These are phyloP conservation scores for Acrossocheilus fasciatus DNA, from an alignment of 2,797 vertebrate genomes.

Conservation along the genomic window DNA sequence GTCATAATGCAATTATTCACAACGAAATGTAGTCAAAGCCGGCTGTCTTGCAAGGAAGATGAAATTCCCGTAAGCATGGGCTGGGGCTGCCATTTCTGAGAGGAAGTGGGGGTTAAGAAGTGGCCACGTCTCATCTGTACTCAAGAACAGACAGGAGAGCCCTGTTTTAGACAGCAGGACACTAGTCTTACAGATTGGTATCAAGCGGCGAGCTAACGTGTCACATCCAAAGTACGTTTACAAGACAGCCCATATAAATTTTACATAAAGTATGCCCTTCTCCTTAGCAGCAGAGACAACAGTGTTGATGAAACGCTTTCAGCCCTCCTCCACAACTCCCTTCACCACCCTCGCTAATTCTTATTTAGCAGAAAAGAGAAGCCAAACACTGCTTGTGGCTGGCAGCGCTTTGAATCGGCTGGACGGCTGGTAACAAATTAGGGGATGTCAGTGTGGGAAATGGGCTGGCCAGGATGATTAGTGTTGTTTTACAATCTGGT, in stretches of 20 bases:
- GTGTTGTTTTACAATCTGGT: constrained; percentile 69
- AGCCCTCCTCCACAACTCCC: constrained; percentile 4
- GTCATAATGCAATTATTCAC: constrained; percentile 37
- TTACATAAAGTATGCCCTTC: constrained; percentile 56
- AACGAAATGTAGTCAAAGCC: constrained; percentile 9
- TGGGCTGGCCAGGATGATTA: constrained; percentile 75
- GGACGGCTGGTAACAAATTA: constrained; percentile 65
- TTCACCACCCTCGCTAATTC: constrained; percentile 38
- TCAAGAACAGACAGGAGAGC: constrained; percentile 22
- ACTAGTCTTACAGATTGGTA: constrained; percentile 44
- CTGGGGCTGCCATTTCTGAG: constrained; percentile 4
- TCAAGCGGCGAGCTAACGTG: constrained; percentile 41
- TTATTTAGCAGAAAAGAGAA: constrained; percentile 56
- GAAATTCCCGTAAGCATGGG: constrained; percentile 7
- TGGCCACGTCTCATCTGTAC: not conserved
- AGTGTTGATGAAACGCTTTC: constrained; percentile 48
- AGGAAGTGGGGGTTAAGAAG: constrained; percentile 40
- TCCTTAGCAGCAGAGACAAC: constrained; percentile 47
- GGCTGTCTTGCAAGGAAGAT: constrained; percentile 13
- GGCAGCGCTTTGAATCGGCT: constrained; percentile 55
- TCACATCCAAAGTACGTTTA: constrained; percentile 56
- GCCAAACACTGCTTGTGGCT: constrained; percentile 58
- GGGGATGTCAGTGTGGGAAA: constrained; percentile 69
- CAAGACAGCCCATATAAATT: constrained; percentile 58
- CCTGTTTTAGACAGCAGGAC: constrained; percentile 34